Evolutionary conservation across 2,113 vertebrate genomes (phyloP), one percentile per base, ranked within the genome.

Genomic region (Eudorcas thomsonii): DNA sequence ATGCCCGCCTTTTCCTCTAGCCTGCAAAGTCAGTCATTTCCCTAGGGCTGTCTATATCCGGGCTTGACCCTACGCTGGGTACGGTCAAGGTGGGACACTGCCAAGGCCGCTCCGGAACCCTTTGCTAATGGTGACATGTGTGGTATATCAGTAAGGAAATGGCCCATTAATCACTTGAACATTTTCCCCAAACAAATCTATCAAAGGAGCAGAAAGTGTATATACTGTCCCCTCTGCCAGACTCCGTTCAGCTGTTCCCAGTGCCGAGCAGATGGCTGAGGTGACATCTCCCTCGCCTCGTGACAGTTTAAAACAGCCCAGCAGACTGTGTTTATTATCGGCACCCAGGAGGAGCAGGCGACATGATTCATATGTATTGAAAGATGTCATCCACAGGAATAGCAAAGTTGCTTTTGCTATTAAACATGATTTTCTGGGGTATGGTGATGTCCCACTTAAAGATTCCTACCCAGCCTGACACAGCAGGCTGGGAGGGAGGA

Each of bases 171-270:
- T 97, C 93, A 96, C 88, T 8, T 33, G 54, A 88, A 91, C 45
- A 3, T 87, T 97, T 95, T 54, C 67, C 89, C 91, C 80, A 97
- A 96, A 97, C 97, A 97, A 74, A 96, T 90, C 88, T 52, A 89
- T 86, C 14, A 25, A 43, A 96, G 84, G 16, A 54, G 7, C 10
- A 78, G 78, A 77, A 33, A 13, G 54, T 86, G 33, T 0, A 60
- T 77, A 13, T 9, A 0, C 0, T 1, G 1, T 30, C 33, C 30
- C 62, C 30, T 60, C 25, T 3, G 36, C 67, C 39, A 52, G 94
- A 87, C 93, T 1, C 1, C 0, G 25, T 33, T 93, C 95, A 54
- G 81, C 96, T 90, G 96, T 82, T 10, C 0, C 13, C 2, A 19
- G 0, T 26, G 77, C 4, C 9, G 71, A 88, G 15, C 96, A 98